Conservation (phyloP, 2,113 vertebrate genomes). For the Hippoglossus stenolepis region DNA sequence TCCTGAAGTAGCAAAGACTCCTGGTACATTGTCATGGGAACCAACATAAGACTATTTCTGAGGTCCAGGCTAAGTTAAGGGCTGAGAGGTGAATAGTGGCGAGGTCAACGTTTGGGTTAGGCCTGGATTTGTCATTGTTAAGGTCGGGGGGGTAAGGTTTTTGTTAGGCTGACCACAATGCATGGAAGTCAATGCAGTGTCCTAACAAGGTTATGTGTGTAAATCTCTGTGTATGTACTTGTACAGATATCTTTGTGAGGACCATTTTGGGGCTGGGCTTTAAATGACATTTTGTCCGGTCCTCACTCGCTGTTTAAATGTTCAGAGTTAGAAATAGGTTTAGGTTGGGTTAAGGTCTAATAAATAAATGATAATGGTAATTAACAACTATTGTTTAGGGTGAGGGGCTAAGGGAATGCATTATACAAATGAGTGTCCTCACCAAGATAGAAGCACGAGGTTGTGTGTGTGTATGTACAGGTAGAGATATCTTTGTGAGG, state of each 20-base stretch:
- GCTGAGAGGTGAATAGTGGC: no score
- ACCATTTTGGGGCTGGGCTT: not conserved
- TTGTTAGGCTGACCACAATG: no score
- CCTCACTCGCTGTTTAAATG: not conserved
- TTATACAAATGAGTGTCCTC: no score
- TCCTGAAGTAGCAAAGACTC: no score
- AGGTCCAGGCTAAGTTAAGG: not conserved
- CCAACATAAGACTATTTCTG: not conserved
- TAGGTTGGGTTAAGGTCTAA: not conserved
- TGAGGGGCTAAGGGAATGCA: no score
- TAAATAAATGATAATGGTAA: no score
- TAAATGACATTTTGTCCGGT: not conserved
- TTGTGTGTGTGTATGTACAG: not conserved
- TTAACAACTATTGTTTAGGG: no score
- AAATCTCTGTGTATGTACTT: no score
- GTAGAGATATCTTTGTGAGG: not conserved
- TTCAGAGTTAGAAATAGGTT: not conserved
- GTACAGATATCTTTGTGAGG: no score
- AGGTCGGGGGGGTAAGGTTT: not conserved
- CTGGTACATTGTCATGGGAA: not conserved
- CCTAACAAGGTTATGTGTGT: no score
- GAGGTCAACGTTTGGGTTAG: no score
- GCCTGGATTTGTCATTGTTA: not conserved
- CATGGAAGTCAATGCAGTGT: not conserved
- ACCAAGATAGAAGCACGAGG: not conserved